These are phyloP conservation scores for Idaea dimidiata DNA, from an alignment of 2,888 invertebrate genomes.

Conservation along the genomic window DNA sequence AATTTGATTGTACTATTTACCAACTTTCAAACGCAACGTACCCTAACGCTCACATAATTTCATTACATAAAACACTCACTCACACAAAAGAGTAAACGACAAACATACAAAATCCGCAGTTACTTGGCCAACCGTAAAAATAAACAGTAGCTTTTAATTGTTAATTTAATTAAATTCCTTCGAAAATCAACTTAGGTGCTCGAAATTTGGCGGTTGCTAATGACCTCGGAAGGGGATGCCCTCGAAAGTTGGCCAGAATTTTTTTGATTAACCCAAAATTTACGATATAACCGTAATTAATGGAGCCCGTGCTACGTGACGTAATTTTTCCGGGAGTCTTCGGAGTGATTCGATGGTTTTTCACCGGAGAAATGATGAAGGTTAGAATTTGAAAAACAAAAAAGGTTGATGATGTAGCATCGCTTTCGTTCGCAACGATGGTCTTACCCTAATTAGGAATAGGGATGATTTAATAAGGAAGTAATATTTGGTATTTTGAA, in stretches of 20 bases:
- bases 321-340: slow-evolving; percentile 36
- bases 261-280: slow-evolving; percentile 68
- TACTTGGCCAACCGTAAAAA: slow-evolving; percentile 49
- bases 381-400: slow-evolving; percentile 20
- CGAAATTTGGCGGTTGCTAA: slow-evolving; percentile 56
- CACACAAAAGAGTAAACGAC: slow-evolving; percentile 42
- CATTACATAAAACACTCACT: slow-evolving; percentile 7
- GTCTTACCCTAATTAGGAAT: not conserved
- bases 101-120: slow-evolving; percentile 28
- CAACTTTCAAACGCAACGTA: not conserved
- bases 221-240: slow-evolving; percentile 44
- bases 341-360: slow-evolving; percentile 46
- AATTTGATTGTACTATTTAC: not conserved
- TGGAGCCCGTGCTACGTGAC: slow-evolving; percentile 49
- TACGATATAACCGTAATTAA: slow-evolving; percentile 64
- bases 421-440: not conserved
- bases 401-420: slow-evolving; percentile 23
- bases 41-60: not conserved
- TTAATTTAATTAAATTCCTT: slow-evolving; percentile 71
- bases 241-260: slow-evolving; percentile 54
- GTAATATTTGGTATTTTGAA: not conserved
- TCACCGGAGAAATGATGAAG: slow-evolving; percentile 29
- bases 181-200: slow-evolving; percentile 64
- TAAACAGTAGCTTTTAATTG: slow-evolving; percentile 73
- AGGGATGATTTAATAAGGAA: not conserved